Base-by-base conservation (phyloP, 2,797 vertebrate species). In the Mycteria americana region DNA sequence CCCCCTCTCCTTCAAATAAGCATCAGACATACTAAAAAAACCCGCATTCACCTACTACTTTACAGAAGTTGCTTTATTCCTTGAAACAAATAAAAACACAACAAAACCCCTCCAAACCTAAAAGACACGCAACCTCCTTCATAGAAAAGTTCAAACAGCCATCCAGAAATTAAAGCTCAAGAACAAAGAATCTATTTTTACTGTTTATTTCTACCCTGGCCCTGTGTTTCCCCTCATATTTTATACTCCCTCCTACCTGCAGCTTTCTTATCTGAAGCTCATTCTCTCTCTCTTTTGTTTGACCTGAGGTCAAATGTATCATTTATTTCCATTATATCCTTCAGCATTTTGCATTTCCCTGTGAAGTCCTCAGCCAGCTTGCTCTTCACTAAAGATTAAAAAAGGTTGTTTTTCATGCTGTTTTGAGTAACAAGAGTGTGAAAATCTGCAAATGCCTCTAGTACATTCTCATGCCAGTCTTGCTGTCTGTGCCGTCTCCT, bases 291-390 rank as follows among this genome's bases (percentile, higher is more conserved):
- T 89, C 50, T 86, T 77, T 51, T 87, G 18, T 79, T 84, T 89
- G 62, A 93, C 74, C 68, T 41, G 70, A 77, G 82, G 92, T 97
- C 65, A 90, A 81, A 93, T 35, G 5, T 62, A 76, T 93, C 37
- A 69, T 76, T 85, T 91, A 60, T 85, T 95, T 93, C 89, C 64
- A 72, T 59, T 2, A 59, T n/a, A 87, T 56, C n/a, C 57, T 90
- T 82, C 64, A 75, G 64, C 69, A 78, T 73, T 97, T 93, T 95
- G 35, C 91, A 92, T 95, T 95, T 87, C 64, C 75, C 76, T 95
- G n/a, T 76, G 82, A 94, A 78, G 67, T 62, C 39, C 12, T 81
- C 43, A 56, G n/a, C n/a, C 54, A 57, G 39, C 39, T 48, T 72
- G 24, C 48, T 72, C 57, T 83, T 85, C 54, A 41, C 9, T 54